Evolutionary conservation across 1,140 invertebrate species (phyloP), one percentile per base, ranked within the genome.

Genomic region (Drosophila simulans): DNA sequence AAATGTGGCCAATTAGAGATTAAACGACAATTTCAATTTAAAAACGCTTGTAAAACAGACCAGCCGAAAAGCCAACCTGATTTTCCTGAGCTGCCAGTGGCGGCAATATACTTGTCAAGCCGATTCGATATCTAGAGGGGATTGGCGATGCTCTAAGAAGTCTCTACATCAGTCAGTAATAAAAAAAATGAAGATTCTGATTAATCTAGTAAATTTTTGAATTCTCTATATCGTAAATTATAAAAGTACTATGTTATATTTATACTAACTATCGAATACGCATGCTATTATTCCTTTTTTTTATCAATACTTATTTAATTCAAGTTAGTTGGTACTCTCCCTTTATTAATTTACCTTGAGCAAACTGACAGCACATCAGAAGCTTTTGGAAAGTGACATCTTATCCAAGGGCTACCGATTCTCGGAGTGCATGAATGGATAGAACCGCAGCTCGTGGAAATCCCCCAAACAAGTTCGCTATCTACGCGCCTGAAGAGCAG

Each of bases 21-120:
- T 79, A 86, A 88, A 55, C 84, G 83, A 89, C 83, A 88, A 76
- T 83, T 86, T 86, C 64, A 88, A 86, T 88, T 85, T 78, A 51
- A 71, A 65, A 70, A 49, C 65, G 65, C 68, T 71, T 63, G 69
- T 53, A 57, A 75, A 65, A 46, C 51, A 59, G 54, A 80, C 31
- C 62, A 60, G 39, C 49, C 77, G 49, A 69, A 72, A 60, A 71
- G 45, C 59, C 43, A 64, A 70, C 65, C 12, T 40, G 68, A 39
- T 71, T 48, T 17, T 15, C 39, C 59, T 5, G 25, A 43, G 40
- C 34, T 42, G 31, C 20, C 65, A 35, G 43, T 54, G 39, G 65
- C 40, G 52, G 43, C 27, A 71, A 70, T 40, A 34, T 64, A 70
- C 65, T 69, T 39, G 65, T 70, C 64, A 35, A 48, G 49, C 20